Evolutionary conservation across 2,113 vertebrate genomes (phyloP), one percentile per base, ranked within the genome.

Genomic region (Lophura nycthemera): DNA sequence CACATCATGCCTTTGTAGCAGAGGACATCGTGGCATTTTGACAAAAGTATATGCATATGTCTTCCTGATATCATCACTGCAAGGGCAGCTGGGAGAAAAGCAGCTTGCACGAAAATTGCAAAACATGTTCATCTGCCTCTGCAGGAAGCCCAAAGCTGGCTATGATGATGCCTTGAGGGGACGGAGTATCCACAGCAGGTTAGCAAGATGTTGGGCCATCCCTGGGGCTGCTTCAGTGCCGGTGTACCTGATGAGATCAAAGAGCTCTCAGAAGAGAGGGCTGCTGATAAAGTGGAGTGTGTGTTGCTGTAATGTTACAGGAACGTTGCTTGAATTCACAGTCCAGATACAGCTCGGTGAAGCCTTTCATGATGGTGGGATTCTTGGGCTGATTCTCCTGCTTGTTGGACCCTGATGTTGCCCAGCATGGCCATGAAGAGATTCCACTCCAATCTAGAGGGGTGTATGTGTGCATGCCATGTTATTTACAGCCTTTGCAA

Each of bases 351-450:
- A 82, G 25, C 5, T 13, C 57, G 29, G 15, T 59, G 27, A 93
- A 22, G 12, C 4, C 27, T 57, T 66, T 43, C 16, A 13, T 50
- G 45, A 15, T 54, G 30, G 30, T 24, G 25, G 27, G 40, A n/a
- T 25, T 11, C 7, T 70, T 61, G 43, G 48, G 32, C 17, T 29
- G 16, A 36, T 29, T 89, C 24, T 78, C 9, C 34, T n/a, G 4
- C 11, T 61, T 40, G 59, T 92, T 34, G 54, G 32, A 1, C 2
- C 10, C 6, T 45, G 17, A 8, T 25, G 4, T 30, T 61, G 25
- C 8, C 32, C 13, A 52, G 24, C 17, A 32, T 2, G 29, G 3
- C 19, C 50, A 48, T 0, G 4, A 60, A 67, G 3, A 0, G 5
- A 50, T 73, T 83, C 12, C 24, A 40, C 85, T 73, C 32, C 47